Evolutionary conservation across 1,140 invertebrate species (phyloP).

Genomic region (Phenacoccus solenopsis): DNA sequence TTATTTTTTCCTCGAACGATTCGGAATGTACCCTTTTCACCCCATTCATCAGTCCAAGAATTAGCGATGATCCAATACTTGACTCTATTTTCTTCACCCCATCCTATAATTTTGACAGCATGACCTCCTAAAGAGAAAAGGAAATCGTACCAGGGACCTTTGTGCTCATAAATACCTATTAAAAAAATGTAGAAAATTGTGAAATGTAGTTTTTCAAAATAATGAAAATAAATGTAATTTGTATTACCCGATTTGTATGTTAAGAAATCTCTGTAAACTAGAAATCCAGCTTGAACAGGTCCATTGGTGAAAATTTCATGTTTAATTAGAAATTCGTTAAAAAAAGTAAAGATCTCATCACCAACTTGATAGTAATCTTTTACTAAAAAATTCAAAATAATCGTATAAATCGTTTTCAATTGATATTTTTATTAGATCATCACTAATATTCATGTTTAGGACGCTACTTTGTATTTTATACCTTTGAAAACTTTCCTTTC

Average conservation of each 20-base stretch:
- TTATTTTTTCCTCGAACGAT: conserved; percentile 41
- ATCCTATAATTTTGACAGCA: conserved; percentile 75
- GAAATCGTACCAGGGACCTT: not conserved
- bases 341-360: not conserved
- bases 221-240: not conserved
- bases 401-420: no score
- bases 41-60: conserved; percentile 44
- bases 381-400: no score
- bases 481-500: not conserved
- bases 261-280: conserved; percentile 77
- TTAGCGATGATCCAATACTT: conserved; percentile 38
- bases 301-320: conserved; percentile 76
- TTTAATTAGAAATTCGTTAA: conserved; percentile 43
- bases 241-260: conserved; percentile 62
- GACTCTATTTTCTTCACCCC: conserved; percentile 33
- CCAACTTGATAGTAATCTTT: not conserved
- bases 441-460: no score
- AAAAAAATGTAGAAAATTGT: not conserved
- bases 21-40: conserved; percentile 39
- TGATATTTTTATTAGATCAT: no score
- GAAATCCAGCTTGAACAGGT: conserved; percentile 84
- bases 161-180: conserved; percentile 20
- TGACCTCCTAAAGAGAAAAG: conserved; percentile 52
- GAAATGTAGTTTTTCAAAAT: not conserved
- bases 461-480: no score